Evolutionary conservation across 1,140 invertebrate species (phyloP).

Genomic region (Lepidurus packardi): DNA sequence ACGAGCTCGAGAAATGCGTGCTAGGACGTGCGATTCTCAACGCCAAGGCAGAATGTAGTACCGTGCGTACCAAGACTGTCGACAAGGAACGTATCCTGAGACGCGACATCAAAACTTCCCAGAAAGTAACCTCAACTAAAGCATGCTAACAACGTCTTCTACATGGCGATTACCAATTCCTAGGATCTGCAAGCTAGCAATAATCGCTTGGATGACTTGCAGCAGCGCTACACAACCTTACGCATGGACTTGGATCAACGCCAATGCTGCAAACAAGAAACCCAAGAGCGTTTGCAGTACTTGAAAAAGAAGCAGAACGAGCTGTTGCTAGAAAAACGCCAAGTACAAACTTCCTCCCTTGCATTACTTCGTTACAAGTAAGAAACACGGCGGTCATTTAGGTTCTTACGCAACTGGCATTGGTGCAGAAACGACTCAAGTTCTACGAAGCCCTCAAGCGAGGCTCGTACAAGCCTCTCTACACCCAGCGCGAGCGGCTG

Average conservation of each 20-base stretch:
- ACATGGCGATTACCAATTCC: not conserved
- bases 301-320: not conserved
- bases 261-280: not conserved
- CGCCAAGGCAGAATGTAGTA: constrained; percentile 28
- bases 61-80: not conserved
- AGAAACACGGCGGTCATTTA: not conserved
- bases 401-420: constrained; percentile 12
- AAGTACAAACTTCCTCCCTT: not conserved
- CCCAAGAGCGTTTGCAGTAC: not conserved
- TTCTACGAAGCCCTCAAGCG: constrained; percentile 28
- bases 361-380: not conserved
- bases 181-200: not conserved
- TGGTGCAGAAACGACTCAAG: constrained; percentile 17
- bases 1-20: constrained; percentile 31
- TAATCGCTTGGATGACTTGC: constrained; percentile 13
- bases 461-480: constrained; percentile 21
- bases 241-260: not conserved
- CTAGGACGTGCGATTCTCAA: constrained; percentile 30
- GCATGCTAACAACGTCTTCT: not conserved
- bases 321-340: not conserved
- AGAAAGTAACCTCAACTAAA: not conserved
- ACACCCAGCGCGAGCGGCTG: constrained; percentile 2
- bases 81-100: constrained; percentile 8
- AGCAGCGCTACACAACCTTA: not conserved
- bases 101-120: not conserved